Evolutionary conservation across 2,113 vertebrate genomes (phyloP).

Genomic region (Callopanchax toddi): DNA sequence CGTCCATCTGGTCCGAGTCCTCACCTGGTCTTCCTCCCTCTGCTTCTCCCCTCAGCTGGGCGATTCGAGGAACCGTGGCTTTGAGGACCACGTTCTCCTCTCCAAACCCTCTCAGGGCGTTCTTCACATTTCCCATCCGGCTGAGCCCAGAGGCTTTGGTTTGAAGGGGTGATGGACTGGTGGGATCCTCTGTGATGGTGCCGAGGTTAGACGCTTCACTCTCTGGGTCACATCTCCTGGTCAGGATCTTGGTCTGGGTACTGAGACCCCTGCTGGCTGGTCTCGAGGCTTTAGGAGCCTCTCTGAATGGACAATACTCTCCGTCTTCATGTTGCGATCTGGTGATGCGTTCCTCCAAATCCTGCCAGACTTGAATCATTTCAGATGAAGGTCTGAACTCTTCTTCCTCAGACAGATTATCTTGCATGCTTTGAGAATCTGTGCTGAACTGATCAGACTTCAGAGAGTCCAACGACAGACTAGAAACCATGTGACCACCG

Average conservation of each 20-base stretch:
- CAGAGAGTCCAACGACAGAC: slow-evolving; percentile 26
- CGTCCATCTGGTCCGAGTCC: slow-evolving; percentile 18
- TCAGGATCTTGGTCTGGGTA: neutral
- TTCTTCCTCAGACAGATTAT: slow-evolving; percentile 63
- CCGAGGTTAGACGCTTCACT: slow-evolving; percentile 68
- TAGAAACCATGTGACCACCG: neutral
- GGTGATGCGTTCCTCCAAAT: slow-evolving; percentile 74
- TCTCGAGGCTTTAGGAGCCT: neutral
- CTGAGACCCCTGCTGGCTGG: fast-evolving
- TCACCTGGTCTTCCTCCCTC: slow-evolving; percentile 35
- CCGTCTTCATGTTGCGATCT: slow-evolving; percentile 33
- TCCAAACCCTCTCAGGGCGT: slow-evolving; percentile 31
- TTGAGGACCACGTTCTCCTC: slow-evolving; percentile 30
- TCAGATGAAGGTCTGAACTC: slow-evolving; percentile 84
- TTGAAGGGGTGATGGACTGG: slow-evolving; percentile 42
- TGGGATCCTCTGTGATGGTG: slow-evolving; percentile 72
- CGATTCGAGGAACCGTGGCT: slow-evolving; percentile 52
- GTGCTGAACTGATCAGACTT: slow-evolving; percentile 22
- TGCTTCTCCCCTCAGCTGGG: slow-evolving; percentile 67
- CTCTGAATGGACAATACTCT: neutral
- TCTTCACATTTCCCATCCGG: slow-evolving; percentile 44
- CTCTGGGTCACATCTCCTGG: slow-evolving; percentile 10
- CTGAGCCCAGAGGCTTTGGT: neutral
- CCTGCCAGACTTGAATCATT: slow-evolving; percentile 84
- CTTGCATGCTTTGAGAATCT: slow-evolving; percentile 18